Evolutionary conservation across 1,140 invertebrate species (phyloP), one percentile per base, ranked within the genome.

Genomic region (Caenorhabditis brenneri): DNA sequence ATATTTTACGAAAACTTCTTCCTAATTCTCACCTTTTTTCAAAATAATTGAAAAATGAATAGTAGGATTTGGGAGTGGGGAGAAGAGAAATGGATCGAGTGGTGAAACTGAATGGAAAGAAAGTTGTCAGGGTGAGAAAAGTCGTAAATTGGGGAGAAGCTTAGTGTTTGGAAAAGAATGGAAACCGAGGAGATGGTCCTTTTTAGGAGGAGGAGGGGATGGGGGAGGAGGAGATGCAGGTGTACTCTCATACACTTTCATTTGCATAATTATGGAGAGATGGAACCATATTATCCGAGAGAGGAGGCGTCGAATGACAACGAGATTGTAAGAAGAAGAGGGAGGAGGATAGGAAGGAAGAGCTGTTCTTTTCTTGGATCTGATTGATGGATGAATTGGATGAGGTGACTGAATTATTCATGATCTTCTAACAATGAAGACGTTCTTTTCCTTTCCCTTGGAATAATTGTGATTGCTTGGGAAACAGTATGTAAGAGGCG

Each of bases 211-310:
- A 33, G 19, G 10, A n/a, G n/a, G n/a, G n/a, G n/a, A n/a, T n/a
- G n/a, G n/a, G n/a, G n/a, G n/a, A n/a, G n/a, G n/a, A n/a, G n/a
- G n/a, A n/a, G n/a, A 24, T 74, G 65, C 65, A 74, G 65, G 65
- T 74, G 65, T 74, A 36, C 36, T 39, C 65, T 74, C 65, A 42
- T 74, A 74, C 65, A 74, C 65, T 74, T 74, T 29, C 65, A 74
- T 74, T 74, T 74, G 65, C 65, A 74, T 74, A 74, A 74, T 74
- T 74, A 74, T 74, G 65, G 65, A 74, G 65, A 74, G 65, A 74
- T 74, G 65, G 65, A 22, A 74, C 65, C 65, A 74, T 74, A 74
- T 74, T 74, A 74, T 22, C 10, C 4, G 31, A 15, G 31, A n/a
- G 58, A n/a, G 31, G 58, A 36, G 58, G 58, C 29, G 33, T 74